These are phyloP conservation scores for Ditula angustiorana DNA, from an alignment of 2,888 invertebrate species.

Conservation along the genomic window DNA sequence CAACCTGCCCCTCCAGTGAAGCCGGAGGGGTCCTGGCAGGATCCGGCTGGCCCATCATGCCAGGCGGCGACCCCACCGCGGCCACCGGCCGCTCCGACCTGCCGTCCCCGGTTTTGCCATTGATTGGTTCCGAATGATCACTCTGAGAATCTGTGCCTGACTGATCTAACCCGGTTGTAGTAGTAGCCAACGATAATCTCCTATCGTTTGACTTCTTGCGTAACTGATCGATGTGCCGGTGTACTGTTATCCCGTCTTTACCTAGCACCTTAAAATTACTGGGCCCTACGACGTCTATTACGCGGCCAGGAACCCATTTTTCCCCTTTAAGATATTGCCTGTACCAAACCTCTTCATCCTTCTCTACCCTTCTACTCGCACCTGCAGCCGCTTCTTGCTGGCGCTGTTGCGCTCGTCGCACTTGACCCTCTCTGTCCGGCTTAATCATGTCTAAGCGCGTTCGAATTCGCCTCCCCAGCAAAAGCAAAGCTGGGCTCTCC, in stretches of 20 bases:
- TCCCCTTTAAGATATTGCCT: constrained; percentile 16
- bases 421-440: constrained; percentile 28
- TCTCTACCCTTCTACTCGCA: not conserved
- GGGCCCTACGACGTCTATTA: not conserved
- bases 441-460: constrained; percentile 38
- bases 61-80: not conserved
- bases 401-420: constrained; percentile 12
- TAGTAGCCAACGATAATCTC: not conserved
- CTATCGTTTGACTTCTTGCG: constrained; percentile 4
- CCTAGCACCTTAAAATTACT: constrained; percentile 8
- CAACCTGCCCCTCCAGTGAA: not conserved
- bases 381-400: constrained; percentile 13
- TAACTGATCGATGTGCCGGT: constrained; percentile 36
- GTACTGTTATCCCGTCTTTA: constrained; percentile 5
- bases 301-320: constrained; percentile 28
- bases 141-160: not conserved
- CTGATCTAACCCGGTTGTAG: not conserved
- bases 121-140: not conserved
- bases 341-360: constrained; percentile 29
- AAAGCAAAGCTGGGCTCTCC: constrained; percentile 38
- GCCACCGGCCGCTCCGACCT: not conserved
- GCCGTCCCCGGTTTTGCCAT: not conserved
- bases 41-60: not conserved
- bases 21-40: not conserved
- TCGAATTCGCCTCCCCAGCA: constrained; percentile 38